Percentiles rank a stretch among this genome's conserved stretches.
phyloP scores from a whole-genome alignment of 1,140 invertebrate species.

The Drosophila varians region DNA sequence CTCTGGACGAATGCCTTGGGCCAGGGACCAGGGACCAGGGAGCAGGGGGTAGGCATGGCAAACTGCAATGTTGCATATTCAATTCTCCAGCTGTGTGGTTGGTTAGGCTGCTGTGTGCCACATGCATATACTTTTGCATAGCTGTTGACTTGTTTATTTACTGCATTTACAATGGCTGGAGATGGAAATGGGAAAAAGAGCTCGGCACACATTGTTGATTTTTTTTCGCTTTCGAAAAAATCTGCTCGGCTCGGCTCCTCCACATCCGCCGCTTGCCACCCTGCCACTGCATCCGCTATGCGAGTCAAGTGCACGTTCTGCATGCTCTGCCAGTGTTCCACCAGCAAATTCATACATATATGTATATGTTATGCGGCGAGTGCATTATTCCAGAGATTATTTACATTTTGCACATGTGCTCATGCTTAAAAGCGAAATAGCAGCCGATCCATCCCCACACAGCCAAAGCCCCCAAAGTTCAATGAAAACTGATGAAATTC shows the following conservation, averaged over 20 bases:
- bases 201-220: slow-evolving; percentile 35
- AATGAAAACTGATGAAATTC: slow-evolving; percentile 19
- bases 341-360: background rate
- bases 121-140: slow-evolving; percentile 9
- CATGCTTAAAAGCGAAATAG: slow-evolving; percentile 17
- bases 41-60: too few relatives aligned
- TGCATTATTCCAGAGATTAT: slow-evolving; percentile 24
- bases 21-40: too few relatives aligned
- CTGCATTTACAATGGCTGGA: slow-evolving; percentile 9
- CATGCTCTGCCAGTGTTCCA: slow-evolving; percentile 12
- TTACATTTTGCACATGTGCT: slow-evolving; percentile 20
- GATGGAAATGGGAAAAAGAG: background rate
- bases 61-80: slow-evolving; percentile 27
- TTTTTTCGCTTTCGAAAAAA: slow-evolving; percentile 2
- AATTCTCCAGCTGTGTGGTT: background rate
- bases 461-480: slow-evolving; percentile 12
- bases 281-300: background rate
- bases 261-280: background rate
- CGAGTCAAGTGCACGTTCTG: slow-evolving; percentile 40
- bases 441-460: background rate
- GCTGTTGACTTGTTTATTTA: slow-evolving; percentile 30
- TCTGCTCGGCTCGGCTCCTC: slow-evolving; percentile 4
- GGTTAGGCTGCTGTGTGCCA: background rate
- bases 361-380: background rate
- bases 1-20: too few relatives aligned